Conservation (phyloP, 1,140 invertebrate species). For the Pararge aegeria region DNA sequence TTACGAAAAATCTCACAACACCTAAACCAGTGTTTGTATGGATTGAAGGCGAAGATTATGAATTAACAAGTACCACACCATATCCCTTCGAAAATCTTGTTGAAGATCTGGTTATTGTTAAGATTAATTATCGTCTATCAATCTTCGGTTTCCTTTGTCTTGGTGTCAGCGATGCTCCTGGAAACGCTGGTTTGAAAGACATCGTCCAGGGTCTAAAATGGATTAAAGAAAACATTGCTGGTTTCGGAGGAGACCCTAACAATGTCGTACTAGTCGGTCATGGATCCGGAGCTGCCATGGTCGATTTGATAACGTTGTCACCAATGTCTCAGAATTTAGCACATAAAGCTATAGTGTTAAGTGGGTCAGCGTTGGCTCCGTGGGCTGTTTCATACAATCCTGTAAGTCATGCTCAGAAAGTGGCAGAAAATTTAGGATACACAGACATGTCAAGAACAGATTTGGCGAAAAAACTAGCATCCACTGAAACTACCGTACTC, state of each 20-base stretch:
- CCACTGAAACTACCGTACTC: slow-evolving; percentile 42
- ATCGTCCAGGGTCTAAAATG: slow-evolving; percentile 82
- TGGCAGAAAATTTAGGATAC: slow-evolving; percentile 50
- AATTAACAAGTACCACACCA: slow-evolving; percentile 29
- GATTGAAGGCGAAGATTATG: slow-evolving; percentile 57
- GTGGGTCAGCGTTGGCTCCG: slow-evolving; percentile 84
- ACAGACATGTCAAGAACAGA: slow-evolving; percentile 34
- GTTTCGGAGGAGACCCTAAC: slow-evolving; percentile 84
- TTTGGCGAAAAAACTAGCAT: slow-evolving; percentile 41
- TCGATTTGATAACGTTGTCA: slow-evolving; percentile 83
- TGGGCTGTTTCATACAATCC: slow-evolving; percentile 84
- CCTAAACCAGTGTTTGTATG: slow-evolving; percentile 60
- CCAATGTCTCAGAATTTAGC: slow-evolving; percentile 79
- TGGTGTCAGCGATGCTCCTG: slow-evolving; percentile 77
- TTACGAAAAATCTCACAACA: slow-evolving; percentile 46
- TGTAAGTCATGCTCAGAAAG: slow-evolving; percentile 52
- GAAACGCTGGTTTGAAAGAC: slow-evolving; percentile 84
- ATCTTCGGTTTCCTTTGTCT: slow-evolving; percentile 83
- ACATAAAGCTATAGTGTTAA: slow-evolving; percentile 80
- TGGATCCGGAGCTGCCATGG: slow-evolving; percentile 81
- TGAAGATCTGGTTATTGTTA: slow-evolving; percentile 51
- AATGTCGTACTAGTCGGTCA: slow-evolving; percentile 82
- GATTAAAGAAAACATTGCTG: slow-evolving; percentile 82
- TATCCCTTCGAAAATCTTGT: slow-evolving; percentile 45
- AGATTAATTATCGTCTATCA: slow-evolving; percentile 60